A percentile compares a stretch with the other conserved stretches of the same genome.
These are phyloP conservation scores for Hirtodrosophila duncani DNA, from an alignment of 2,888 invertebrate genomes.

Conservation along the genomic window DNA sequence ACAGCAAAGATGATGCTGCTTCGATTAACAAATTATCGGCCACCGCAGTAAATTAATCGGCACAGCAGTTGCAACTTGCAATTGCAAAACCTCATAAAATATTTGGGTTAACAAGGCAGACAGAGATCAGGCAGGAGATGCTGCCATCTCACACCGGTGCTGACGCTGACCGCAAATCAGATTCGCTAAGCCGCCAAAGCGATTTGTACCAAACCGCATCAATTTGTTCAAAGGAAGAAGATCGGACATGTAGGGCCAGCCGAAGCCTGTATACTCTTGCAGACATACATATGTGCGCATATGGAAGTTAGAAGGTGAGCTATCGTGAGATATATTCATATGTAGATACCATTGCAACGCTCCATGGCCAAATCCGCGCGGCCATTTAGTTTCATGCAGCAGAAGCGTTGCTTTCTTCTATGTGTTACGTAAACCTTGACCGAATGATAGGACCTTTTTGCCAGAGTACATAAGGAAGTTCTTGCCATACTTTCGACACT, in stretches of 20 bases:
- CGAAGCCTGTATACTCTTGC: too few species aligned
- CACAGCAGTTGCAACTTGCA: conserved; percentile 48
- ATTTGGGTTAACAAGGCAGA: conserved; percentile 60
- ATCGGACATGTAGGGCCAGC: too few species aligned
- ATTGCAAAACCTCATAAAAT: conserved; percentile 13
- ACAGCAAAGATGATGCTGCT: conserved; percentile 19
- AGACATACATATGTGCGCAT: too few species aligned
- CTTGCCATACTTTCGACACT: conserved; percentile 24
- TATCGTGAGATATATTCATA: conserved; percentile 18
- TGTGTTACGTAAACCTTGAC: too few species aligned
- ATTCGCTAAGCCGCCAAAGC: conserved; percentile 60
- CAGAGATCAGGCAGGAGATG: conserved; percentile 7
- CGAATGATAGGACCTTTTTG: too few species aligned
- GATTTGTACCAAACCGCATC: conserved; percentile 50
- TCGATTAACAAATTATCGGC: conserved; percentile 65
- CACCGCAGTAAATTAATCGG: conserved; percentile 60
- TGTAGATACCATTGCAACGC: too few species aligned
- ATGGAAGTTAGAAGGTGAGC: too few species aligned
- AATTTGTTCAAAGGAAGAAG: conserved; percentile 28
- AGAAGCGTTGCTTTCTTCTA: too few species aligned
- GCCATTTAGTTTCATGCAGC: too few species aligned
- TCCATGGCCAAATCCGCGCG: too few species aligned
- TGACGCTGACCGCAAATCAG: conserved; percentile 63
- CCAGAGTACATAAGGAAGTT: conserved; percentile 22
- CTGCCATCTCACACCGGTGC: conserved; percentile 11